Evolutionary conservation across 2,797 vertebrate species (phyloP).

Genomic region (Chelon auratus): DNA sequence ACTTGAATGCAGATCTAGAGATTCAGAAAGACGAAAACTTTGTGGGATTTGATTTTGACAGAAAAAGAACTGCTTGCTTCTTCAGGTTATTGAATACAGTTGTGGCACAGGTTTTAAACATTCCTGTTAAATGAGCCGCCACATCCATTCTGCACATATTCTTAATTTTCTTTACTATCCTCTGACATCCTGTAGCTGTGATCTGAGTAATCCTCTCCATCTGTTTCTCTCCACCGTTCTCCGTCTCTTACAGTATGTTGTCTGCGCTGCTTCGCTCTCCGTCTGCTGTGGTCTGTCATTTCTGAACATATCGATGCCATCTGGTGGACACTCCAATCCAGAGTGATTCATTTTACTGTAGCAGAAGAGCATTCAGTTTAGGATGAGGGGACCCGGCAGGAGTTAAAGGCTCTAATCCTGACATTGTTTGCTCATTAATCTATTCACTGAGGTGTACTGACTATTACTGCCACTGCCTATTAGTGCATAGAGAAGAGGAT

Average conservation of each 20-base stretch:
- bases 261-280: slow-evolving; percentile 47
- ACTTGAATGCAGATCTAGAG: background rate
- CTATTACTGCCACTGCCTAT: slow-evolving; percentile 13
- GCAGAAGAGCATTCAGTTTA: slow-evolving; percentile 42
- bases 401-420: slow-evolving; percentile 35
- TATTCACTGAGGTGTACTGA: slow-evolving; percentile 15
- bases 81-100: background rate
- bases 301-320: slow-evolving; percentile 74
- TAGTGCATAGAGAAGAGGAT: slow-evolving; percentile 1
- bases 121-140: slow-evolving; percentile 10
- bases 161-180: slow-evolving; percentile 39
- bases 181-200: slow-evolving; percentile 25
- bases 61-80: background rate
- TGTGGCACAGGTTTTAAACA: background rate
- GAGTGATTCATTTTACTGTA: slow-evolving; percentile 50
- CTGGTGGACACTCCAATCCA: slow-evolving; percentile 63
- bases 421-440: slow-evolving; percentile 49
- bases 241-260: slow-evolving; percentile 58
- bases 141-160: slow-evolving; percentile 4
- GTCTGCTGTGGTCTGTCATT: slow-evolving; percentile 66
- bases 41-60: background rate
- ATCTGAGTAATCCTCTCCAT: slow-evolving; percentile 53
- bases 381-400: slow-evolving; percentile 38
- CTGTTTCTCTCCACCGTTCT: slow-evolving; percentile 54
- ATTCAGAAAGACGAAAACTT: background rate